These are phyloP conservation scores for Noctuana brunneofusca DNA, from an alignment of 2,888 invertebrate species.

Conservation along the genomic window DNA sequence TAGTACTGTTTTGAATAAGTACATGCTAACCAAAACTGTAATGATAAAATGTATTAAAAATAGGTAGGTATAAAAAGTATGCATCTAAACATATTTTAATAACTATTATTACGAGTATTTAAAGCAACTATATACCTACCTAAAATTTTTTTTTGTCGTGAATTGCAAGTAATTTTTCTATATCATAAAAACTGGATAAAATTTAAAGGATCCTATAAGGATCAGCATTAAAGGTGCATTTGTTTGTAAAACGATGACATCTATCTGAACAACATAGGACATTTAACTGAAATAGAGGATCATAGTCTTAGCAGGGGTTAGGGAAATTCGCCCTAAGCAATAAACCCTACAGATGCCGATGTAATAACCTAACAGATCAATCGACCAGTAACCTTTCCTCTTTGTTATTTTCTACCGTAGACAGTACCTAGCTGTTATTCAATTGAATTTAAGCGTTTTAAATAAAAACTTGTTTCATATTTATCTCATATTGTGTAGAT, in stretches of 20 bases:
- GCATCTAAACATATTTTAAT: too few relatives aligned
- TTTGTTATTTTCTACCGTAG: not conserved
- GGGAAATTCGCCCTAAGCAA: conserved; percentile 54
- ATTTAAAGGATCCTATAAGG: not conserved
- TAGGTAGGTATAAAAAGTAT: too few relatives aligned
- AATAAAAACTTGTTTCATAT: not conserved
- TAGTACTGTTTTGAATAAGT: not conserved
- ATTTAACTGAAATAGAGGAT: conserved; percentile 55
- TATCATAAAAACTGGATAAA: not conserved
- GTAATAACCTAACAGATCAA: conserved; percentile 52
- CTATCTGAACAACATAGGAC: conserved; percentile 51
- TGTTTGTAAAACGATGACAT: not conserved
- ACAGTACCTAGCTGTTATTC: not conserved
- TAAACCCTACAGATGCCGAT: conserved; percentile 54
- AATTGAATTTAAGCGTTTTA: not conserved
- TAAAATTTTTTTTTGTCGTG: too few relatives aligned
- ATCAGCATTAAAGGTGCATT: not conserved
- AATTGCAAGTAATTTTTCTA: too few relatives aligned
- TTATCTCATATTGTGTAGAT: not conserved
- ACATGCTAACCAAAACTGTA: not conserved
- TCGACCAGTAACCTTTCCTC: conserved; percentile 44
- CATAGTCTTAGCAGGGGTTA: conserved; percentile 47
- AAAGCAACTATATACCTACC: too few relatives aligned
- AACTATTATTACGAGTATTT: too few relatives aligned
- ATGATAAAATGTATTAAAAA: not conserved